Base-by-base conservation (phyloP, 2,797 vertebrate species). In the Rachycentron canadum region DNA sequence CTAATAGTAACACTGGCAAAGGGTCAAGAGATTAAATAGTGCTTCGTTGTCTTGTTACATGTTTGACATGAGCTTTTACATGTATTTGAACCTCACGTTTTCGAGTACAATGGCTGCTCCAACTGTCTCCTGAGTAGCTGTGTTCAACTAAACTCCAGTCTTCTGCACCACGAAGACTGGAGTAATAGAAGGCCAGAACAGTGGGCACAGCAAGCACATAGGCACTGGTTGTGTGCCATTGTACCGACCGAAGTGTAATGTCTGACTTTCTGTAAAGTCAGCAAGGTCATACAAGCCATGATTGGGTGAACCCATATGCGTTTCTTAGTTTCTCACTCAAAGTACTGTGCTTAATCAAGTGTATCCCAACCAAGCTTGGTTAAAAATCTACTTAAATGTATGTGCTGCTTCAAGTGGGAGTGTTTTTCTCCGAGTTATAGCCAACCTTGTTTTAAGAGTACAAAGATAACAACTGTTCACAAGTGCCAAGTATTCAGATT, bases 21-120 rank as follows among this genome's bases (percentile, higher is more conserved):
- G 34, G 7, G 1, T 9, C 5, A 3, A 34, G 28, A 49, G 32
- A 17, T 23, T 28, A 14, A 52, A 72, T 26, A 34, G 32, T 3
- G 16, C 4, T 9, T 8, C 28, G 7, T 50, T 2, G 30, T 13
- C 3, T 38, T 23, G 1, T 25, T 21, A 28, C 12, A 0, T 73
- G 36, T 55, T 57, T 14, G n/a, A n/a, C n/a, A n/a, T 40, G 34
- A 25, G 38, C 21, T 19, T 63, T 68, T 53, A 41, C 38, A 73
- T 78, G 41, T 21, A 50, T 19, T 23, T 78, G 82, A 82, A 79
- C 59, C 80, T 70, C 28, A 61, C 38, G 28, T 73, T 85, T 58
- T 49, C n/a, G 50, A 81, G 70, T 62, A 86, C 64, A 73, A 91
- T 87, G 90, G 86, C 85, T 89, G 88, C 69, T 86, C 70, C 53